These are phyloP conservation scores for Lasioglossum baleicum DNA, from an alignment of 1,140 invertebrate species.

Conservation along the genomic window DNA sequence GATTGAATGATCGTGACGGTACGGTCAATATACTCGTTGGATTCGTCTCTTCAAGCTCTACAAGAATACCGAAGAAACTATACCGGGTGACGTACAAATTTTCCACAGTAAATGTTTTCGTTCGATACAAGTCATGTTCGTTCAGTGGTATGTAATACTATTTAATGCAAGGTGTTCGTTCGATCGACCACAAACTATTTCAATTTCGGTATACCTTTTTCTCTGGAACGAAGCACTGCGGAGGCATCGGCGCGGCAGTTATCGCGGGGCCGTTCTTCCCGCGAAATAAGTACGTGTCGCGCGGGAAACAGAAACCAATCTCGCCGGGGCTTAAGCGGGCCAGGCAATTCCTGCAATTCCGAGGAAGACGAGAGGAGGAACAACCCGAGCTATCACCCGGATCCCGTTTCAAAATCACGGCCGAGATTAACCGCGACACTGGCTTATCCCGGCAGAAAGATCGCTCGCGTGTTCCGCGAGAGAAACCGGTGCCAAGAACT, in stretches of 20 bases:
- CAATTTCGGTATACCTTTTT: neutral
- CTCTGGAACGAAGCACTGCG: conserved; percentile 9
- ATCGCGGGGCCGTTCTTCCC: conserved; percentile 36
- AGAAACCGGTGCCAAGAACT: neutral
- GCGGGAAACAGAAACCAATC: conserved; percentile 66
- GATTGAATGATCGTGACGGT: too few species aligned
- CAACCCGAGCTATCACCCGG: conserved; percentile 13
- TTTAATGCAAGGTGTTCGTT: too few species aligned
- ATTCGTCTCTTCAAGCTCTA: too few species aligned
- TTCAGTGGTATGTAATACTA: too few species aligned
- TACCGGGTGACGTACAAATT: too few species aligned
- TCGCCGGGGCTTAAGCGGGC: conserved; percentile 60
- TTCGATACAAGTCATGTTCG: too few species aligned
- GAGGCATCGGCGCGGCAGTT: conserved; percentile 27
- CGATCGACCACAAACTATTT: too few species aligned
- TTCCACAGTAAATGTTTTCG: too few species aligned
- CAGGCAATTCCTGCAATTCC: conserved; percentile 56
- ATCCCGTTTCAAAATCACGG: conserved; percentile 55
- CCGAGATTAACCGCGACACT: conserved; percentile 43
- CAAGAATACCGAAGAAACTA: too few species aligned
- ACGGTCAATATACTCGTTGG: too few species aligned
- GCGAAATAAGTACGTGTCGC: conserved; percentile 62
- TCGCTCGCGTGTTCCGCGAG: neutral
- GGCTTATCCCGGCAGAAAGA: conserved; percentile 34
- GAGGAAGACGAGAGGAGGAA: conserved; percentile 22